These are phyloP conservation scores for Malurus leucopterus DNA, from an alignment of 2,797 vertebrate species.

Conservation along the genomic window DNA sequence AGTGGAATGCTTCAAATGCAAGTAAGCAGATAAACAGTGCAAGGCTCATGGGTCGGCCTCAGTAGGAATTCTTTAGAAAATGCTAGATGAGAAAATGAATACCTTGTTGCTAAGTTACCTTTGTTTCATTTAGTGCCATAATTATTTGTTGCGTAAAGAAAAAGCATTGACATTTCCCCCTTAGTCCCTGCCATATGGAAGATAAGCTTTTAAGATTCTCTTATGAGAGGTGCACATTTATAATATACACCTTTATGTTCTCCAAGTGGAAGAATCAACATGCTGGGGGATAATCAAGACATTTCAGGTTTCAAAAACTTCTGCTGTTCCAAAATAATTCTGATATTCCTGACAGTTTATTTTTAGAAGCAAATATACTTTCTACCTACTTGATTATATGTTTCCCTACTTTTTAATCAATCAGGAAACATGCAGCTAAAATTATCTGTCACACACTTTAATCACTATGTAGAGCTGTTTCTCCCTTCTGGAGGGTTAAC, in stretches of 20 bases:
- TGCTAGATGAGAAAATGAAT: slow-evolving; percentile 11
- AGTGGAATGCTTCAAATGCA: not conserved
- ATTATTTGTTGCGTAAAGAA: slow-evolving; percentile 48
- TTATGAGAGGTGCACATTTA: not conserved
- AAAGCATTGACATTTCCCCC: slow-evolving; percentile 32
- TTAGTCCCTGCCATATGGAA: slow-evolving; percentile 39
- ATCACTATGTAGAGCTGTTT: slow-evolving; percentile 9
- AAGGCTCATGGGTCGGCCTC: not conserved
- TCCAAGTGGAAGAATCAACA: not conserved
- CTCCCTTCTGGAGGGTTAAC: slow-evolving; percentile 37
- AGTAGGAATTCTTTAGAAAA: slow-evolving; percentile 30
- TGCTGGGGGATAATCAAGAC: not conserved
- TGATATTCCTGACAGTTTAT: not conserved
- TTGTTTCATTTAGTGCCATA: slow-evolving; percentile 48
- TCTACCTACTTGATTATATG: not conserved
- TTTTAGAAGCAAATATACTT: not conserved
- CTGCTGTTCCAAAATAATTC: not conserved
- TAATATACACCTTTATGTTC: not conserved
- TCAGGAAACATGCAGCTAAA: not conserved
- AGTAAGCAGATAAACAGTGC: not conserved
- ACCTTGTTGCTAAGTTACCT: slow-evolving; percentile 52
- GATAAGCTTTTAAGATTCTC: slow-evolving; percentile 29
- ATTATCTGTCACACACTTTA: slow-evolving; percentile 8
- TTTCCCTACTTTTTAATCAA: slow-evolving; percentile 19
- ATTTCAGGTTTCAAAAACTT: slow-evolving; percentile 6